Evolutionary conservation across 2,797 vertebrate genomes (phyloP), one percentile per base, ranked within the genome.

Genomic region (Protonibea diacanthus): DNA sequence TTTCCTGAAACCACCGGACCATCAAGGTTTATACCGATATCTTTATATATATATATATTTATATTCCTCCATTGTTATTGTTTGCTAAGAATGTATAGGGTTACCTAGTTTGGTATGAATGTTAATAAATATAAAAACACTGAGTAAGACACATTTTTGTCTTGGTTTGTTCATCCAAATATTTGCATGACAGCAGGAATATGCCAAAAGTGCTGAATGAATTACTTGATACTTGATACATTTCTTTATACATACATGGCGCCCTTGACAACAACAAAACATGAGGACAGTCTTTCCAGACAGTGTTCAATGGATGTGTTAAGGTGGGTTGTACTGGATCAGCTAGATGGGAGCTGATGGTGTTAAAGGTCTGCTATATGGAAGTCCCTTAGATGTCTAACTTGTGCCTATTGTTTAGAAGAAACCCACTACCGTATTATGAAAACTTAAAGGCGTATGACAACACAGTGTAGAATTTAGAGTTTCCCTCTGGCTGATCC

Each of bases 11-110:
- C 47, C 68, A 23, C 69, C 13, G 78, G 80, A 85, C 79, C 72
- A 79, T 68, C 13, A 27, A 80, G 60, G 68, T 80, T 85, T 80
- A 69, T 75, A 85, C 51, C 74, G 8, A 73, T 74, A 67, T 71
- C 62, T 84, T 62, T 87, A 21, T 86, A 60, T 74, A 47, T 77
- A 58, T 88, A 62, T 74, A 44, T 77, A 58, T 88, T 71, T 80
- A 25, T 84, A 84, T 80, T 85, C 45, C 44, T 77, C 25, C 20
- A 2, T 80, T 82, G 52, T 80, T 80, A 45, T 68, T 82, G 48
- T 76, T 80, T 78, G 62, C 38, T 33, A 48, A 53, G 15, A 55
- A 68, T 83, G 15, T 87, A 55, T 52, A 76, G 7, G 3, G 4
- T 68, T 47, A 12, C 21, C 15, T 47, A 8, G 12, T 77, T 68